Conservation (phyloP, 2,113 vertebrate species). For the Ailuropoda melanoleuca region DNA sequence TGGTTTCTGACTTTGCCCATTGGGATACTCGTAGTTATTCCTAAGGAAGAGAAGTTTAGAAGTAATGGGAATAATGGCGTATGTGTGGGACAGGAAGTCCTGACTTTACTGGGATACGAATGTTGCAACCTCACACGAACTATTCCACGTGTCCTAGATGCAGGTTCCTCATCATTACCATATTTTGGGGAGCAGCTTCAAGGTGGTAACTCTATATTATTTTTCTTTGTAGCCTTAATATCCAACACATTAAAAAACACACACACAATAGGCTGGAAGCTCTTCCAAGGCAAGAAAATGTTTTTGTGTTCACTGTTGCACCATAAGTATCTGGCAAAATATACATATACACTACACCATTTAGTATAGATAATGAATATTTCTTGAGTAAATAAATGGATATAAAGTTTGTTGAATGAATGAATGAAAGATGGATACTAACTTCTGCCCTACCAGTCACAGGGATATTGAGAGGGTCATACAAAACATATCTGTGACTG, state of each 20-base stretch:
- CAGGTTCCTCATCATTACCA: background rate
- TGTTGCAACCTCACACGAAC: background rate
- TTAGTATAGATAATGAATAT: background rate
- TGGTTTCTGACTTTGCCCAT: background rate
- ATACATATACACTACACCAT: background rate
- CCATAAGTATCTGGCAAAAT: background rate
- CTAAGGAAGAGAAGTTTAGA: background rate
- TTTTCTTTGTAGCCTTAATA: background rate
- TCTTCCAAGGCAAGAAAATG: background rate
- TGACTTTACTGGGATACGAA: background rate
- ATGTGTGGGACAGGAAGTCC: background rate
- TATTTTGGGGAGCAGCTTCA: background rate
- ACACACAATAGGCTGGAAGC: background rate
- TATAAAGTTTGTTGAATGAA: background rate
- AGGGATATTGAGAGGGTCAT: background rate
- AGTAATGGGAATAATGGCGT: background rate
- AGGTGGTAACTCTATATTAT: background rate
- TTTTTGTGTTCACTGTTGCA: background rate
- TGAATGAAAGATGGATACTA: background rate
- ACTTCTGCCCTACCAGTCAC: background rate
- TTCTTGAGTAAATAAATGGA: background rate
- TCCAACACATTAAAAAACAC: background rate
- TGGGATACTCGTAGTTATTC: background rate
- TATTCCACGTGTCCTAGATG: background rate
- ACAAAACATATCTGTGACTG: background rate